phyloP scores from a whole-genome alignment of 2,888 invertebrate genomes.

The Nomada flava region DNA sequence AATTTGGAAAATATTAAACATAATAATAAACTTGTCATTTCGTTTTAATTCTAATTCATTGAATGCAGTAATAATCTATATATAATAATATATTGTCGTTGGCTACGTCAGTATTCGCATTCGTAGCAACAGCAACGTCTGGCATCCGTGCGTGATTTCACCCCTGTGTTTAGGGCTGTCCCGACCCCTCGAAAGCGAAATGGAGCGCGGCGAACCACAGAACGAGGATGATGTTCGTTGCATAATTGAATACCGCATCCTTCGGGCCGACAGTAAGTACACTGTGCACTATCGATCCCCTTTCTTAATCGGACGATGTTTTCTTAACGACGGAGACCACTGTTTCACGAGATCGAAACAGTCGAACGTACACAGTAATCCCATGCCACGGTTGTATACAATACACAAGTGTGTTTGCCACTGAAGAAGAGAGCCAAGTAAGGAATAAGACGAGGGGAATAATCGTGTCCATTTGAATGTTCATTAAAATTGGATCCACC shows the following conservation, averaged over 20 bases:
- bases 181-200: conserved; percentile 60
- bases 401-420: background rate
- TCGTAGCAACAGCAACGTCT: conserved; percentile 27
- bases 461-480: background rate
- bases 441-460: background rate
- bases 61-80: too few relatives aligned
- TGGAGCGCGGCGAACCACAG: conserved; percentile 70
- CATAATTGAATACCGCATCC: conserved; percentile 72
- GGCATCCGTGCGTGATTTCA: conserved; percentile 53
- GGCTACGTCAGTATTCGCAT: too few relatives aligned
- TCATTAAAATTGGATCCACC: conserved; percentile 13
- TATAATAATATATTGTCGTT: background rate
- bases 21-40: background rate
- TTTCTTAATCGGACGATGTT: conserved; percentile 47
- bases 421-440: background rate
- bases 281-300: conserved; percentile 55
- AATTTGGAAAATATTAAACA: background rate
- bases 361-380: conserved; percentile 3
- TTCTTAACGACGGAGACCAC: conserved; percentile 33
- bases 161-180: conserved; percentile 50
- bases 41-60: too few relatives aligned
- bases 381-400: background rate
- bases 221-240: conserved; percentile 71
- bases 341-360: conserved; percentile 35
- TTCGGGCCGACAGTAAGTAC: conserved; percentile 57